Conservation (phyloP, 2,113 vertebrate species). For the Mirounga angustirostris region DNA sequence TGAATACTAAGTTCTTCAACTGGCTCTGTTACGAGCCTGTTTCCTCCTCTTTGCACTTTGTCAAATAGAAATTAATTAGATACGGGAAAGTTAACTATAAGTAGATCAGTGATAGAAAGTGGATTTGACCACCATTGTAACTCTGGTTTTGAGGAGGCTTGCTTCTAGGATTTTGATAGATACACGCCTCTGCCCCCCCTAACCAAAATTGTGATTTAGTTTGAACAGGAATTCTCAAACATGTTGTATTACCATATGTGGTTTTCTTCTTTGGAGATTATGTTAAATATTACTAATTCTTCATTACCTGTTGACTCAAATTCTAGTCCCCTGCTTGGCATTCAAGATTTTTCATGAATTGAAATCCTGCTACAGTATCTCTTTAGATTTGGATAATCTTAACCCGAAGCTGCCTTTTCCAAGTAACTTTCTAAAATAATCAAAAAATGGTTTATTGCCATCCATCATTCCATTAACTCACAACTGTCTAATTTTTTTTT, state of each 20-base stretch:
- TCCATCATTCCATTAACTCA: background rate
- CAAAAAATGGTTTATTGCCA: background rate
- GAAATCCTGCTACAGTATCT: background rate
- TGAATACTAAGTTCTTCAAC: background rate
- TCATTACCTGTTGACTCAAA: background rate
- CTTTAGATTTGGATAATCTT: background rate
- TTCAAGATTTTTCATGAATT: constrained; percentile 9
- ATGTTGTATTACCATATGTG: background rate
- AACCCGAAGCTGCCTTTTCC: background rate
- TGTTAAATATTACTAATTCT: background rate
- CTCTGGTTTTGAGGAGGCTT: background rate
- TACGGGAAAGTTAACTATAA: background rate
- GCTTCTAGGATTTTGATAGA: background rate
- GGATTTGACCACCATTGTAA: background rate
- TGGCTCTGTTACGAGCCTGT: background rate
- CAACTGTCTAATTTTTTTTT: background rate
- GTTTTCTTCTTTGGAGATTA: background rate
- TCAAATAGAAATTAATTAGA: background rate
- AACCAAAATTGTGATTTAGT: background rate
- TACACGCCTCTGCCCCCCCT: background rate
- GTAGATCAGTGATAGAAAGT: background rate
- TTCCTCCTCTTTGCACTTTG: background rate
- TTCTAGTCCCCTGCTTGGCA: background rate
- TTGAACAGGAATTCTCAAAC: background rate
- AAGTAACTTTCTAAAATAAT: background rate